phyloP scores from a whole-genome alignment of 1,140 invertebrate genomes.

The Adelges cooleyi region DNA sequence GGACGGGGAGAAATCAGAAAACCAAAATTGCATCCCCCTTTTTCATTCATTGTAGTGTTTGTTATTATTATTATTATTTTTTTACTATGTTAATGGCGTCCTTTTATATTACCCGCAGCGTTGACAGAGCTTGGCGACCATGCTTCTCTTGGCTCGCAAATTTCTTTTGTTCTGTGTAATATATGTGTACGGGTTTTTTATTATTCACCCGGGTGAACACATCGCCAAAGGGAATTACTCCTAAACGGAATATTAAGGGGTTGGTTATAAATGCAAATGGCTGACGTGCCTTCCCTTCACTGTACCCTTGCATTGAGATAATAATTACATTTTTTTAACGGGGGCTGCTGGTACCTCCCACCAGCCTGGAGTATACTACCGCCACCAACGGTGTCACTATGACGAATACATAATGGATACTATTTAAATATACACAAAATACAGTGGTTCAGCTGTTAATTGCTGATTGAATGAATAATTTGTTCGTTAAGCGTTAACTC shows the following conservation, averaged over 20 bases:
- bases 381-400: neutral
- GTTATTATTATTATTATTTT: conserved; percentile 6
- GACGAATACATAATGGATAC: neutral
- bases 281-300: conserved; percentile 7
- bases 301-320: too few relatives aligned
- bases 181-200: neutral
- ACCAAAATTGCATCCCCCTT: conserved; percentile 19
- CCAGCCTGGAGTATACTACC: neutral
- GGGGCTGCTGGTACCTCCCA: neutral
- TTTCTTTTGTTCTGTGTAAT: conserved; percentile 12
- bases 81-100: conserved; percentile 20
- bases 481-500: too few relatives aligned
- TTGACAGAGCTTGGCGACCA: conserved; percentile 15
- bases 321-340: too few relatives aligned
- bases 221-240: conserved; percentile 25
- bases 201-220: conserved; percentile 16
- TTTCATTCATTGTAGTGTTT: conserved; percentile 16
- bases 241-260: conserved; percentile 20
- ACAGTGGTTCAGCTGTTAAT: too few relatives aligned
- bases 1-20: neutral
- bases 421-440: neutral
- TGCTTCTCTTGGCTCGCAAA: conserved; percentile 3
- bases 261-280: conserved; percentile 26
- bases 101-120: conserved; percentile 17
- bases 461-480: too few relatives aligned